Evolutionary conservation across 2,888 invertebrate species (phyloP), one percentile per base, ranked within the genome.

Genomic region (Heliconius ismenius): DNA sequence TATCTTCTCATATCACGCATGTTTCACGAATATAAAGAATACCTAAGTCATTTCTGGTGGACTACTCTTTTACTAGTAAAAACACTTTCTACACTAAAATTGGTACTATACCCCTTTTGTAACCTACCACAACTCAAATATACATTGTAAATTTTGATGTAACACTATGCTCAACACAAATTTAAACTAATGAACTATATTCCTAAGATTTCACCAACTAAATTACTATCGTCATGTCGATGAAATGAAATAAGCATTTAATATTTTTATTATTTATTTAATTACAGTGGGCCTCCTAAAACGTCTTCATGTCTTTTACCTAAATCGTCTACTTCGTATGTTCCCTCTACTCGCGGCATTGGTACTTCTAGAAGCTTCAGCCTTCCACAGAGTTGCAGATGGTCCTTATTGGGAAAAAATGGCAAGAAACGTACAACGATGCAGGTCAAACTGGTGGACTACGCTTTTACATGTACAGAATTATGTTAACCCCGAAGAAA

Each of bases 261-360:
- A 49, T 18, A 6, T 60, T 3, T 72, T n/a, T n/a, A 21, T n/a
- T n/a, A 21, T 28, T 70, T 32, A 58, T 2, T 26, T 32, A 65
- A 74, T 90, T 89, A 7, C 85, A 92, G 92, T 83, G 65, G 82
- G 82, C 69, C 83, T 92, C 0, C 13, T 91, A 1, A 89, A 86
- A 76, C 89, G 84, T 49, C 81, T 92, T 1, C 92, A 91, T 70
- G 62, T 90, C 4, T 92, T 91, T 80, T 92, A 92, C 80, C 80
- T 92, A 10, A 88, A 91, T 63, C 90, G 92, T 9, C 81, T 91
- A 0, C 84, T 92, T 0, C 84, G 92, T 4, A 88, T 92, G 87
- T 90, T 91, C 68, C 92, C 92, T 0, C 77, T 87, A 1, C 79
- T 92, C 7, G 91, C 89, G 1, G 80, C 88, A 1, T 81, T 83